Conservation (phyloP, 2,113 vertebrate genomes). For the Aphyosemion australe region DNA sequence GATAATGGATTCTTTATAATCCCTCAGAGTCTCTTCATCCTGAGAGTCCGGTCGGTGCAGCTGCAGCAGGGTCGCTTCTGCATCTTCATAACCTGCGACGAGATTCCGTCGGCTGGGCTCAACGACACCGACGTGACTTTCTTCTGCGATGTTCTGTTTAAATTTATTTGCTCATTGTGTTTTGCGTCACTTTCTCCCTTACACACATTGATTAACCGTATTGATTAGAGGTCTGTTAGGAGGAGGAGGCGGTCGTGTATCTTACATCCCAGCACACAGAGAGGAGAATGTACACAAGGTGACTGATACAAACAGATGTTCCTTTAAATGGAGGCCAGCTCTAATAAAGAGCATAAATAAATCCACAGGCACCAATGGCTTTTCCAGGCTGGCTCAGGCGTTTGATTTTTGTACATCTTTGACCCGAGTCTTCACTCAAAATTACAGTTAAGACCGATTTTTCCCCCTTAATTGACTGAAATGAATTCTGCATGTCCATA, state of each 20-base stretch:
- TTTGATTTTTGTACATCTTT: neutral
- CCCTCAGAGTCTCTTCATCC: constrained; percentile 4
- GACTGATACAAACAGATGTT: constrained; percentile 1
- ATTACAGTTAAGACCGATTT: too few species aligned
- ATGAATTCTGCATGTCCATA: too few species aligned
- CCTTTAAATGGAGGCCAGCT: constrained; percentile 14
- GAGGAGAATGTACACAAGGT: constrained; percentile 30
- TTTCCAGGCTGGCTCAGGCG: neutral
- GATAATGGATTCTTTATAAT: constrained; percentile 42
- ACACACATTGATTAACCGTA: constrained; percentile 28
- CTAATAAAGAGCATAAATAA: constrained; percentile 16
- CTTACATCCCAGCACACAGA: constrained; percentile 12
- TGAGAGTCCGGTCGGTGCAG: neutral
- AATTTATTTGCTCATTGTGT: neutral
- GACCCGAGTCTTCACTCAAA: too few species aligned
- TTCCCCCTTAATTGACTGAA: too few species aligned
- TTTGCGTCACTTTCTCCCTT: constrained; percentile 11
- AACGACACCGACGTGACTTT: neutral
- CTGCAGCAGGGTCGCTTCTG: neutral
- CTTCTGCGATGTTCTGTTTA: neutral
- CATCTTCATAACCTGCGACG: neutral
- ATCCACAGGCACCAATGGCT: constrained; percentile 4
- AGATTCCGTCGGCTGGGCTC: neutral
- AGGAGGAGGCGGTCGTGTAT: constrained; percentile 35
- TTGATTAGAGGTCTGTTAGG: constrained; percentile 47